Evolutionary conservation across 1,140 invertebrate genomes (phyloP), one percentile per base, ranked within the genome.

Genomic region (Archegozetes longisetosus): DNA sequence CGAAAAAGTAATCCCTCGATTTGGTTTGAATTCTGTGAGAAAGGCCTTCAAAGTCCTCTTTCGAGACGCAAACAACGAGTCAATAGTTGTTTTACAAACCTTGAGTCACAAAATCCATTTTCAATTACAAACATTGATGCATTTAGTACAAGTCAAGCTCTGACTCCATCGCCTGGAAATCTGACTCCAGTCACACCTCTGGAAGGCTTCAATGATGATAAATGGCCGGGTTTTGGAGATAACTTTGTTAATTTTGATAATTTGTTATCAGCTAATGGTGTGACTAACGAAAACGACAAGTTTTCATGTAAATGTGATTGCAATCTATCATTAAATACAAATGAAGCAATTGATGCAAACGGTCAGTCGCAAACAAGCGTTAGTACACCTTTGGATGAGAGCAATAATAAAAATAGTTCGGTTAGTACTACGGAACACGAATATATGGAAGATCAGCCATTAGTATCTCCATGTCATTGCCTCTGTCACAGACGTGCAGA

Each of bases 1-100:
- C 70, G 68, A 51, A 68, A 66, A 53, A 65, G 67, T 55, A 61
- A 73, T 58, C 71, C 75, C 2, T 79, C 76, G 56, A 77, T 72
- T 51, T 81, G 80, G 80, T 75, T 75, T 57, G 78, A 81, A 64
- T 81, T 82, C 67, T 79, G 79, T 53, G 77, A 80, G 65, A 75
- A 76, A 63, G 78, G 78, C 1, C 71, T 81, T 14, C 66, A 71
- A 25, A 74, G 71, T 64, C 72, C 73, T 17, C 59, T 71, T 47
- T 68, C 70, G 51, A 58, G 67, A 32, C 63, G 70, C 50, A 68
- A 66, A 25, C 64, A 65, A 57, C 32, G 53, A 47, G 40, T 27
- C 17, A 61, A 51, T 20, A 52, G 56, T 49, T 55, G 57, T 32
- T 62, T 60, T 27, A 14, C 55, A 6, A 29, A 9, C 12, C n/a